Base-by-base conservation (phyloP, 2,797 vertebrate genomes). In the Channa striata region DNA sequence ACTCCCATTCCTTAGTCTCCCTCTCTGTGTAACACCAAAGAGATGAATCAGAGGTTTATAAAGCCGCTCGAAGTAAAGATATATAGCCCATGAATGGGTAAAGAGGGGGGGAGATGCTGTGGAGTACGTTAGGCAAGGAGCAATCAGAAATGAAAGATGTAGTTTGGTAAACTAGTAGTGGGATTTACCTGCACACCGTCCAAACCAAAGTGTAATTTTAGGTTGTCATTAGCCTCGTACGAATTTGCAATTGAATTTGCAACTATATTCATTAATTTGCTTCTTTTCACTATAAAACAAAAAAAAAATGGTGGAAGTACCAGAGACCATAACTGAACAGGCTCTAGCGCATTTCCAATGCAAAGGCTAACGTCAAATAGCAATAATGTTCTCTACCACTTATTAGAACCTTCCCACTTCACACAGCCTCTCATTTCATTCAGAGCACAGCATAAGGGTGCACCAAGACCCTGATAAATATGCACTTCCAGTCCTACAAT, bases 21-120 rank as follows among this genome's bases (percentile, higher is more conserved):
- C 72, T 75, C 71, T 86, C 43, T 87, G 81, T 90, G 69, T 61
- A 77, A 90, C 89, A 91, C 91, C 92, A 93, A 93, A 93, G 91
- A 93, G 54, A 72, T 83, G 59, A 86, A 71, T 47, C 77, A 63
- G 66, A 81, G 8, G 60, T 60, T 71, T 46, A 59, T 57, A 56
- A 43, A 83, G 60, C 44, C 64, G 65, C 60, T 64, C 43, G 43
- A 57, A 61, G 61, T 52, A 25, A 47, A 30, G 52, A 83, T 33
- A 50, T 58, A 50, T 14, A 74, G 74, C 78, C 70, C 79, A 68
- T 16, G 36, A 6, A 49, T 78, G 74, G 67, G 68, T 71, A 75
- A 76, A 72, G 78, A 77, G 71, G 81, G 78, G 80, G 83, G 78
- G 78, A 58, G 71, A 77, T 67, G 63, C 62, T 59, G 34, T 76